phyloP scores from a whole-genome alignment of 2,797 vertebrate species.

The Coregonus suidteri region DNA sequence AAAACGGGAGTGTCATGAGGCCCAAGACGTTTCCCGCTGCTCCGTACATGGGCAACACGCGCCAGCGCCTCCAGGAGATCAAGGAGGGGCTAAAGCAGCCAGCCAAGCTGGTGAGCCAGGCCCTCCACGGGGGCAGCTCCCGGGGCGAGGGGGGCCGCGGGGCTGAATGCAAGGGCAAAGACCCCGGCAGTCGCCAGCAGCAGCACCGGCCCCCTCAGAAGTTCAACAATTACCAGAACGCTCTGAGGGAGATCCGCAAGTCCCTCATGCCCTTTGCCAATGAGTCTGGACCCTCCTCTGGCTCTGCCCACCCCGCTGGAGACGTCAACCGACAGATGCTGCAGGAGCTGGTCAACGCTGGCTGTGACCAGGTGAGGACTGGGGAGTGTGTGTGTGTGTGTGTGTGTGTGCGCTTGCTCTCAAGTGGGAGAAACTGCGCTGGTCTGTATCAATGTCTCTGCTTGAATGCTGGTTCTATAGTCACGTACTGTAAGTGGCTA shows the following conservation, averaged over 20 bases:
- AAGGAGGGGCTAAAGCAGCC: slow-evolving; percentile 97
- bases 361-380: slow-evolving; percentile 92
- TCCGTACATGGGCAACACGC: slow-evolving; percentile 95
- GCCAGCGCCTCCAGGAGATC: slow-evolving; percentile 95
- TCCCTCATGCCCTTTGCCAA: slow-evolving; percentile 96
- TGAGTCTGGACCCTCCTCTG: slow-evolving; percentile 80
- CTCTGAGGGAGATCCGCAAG: slow-evolving; percentile 92
- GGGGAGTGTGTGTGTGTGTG: not conserved
- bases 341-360: slow-evolving; percentile 94
- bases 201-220: slow-evolving; percentile 89
- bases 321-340: slow-evolving; percentile 98
- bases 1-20: slow-evolving; percentile 81
- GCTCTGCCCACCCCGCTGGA: slow-evolving; percentile 70
- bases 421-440: not conserved
- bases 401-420: no score
- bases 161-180: slow-evolving; percentile 79
- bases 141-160: slow-evolving; percentile 79
- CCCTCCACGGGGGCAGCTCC: slow-evolving; percentile 77
- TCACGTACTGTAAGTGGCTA: not conserved
- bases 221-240: slow-evolving; percentile 97
- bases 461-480: not conserved
- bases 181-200: slow-evolving; percentile 76
- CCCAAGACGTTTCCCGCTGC: slow-evolving; percentile 98
- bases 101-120: slow-evolving; percentile 87
- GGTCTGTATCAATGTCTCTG: not conserved